Conservation (phyloP, 2,888 invertebrate species). For the Hedya salicella region DNA sequence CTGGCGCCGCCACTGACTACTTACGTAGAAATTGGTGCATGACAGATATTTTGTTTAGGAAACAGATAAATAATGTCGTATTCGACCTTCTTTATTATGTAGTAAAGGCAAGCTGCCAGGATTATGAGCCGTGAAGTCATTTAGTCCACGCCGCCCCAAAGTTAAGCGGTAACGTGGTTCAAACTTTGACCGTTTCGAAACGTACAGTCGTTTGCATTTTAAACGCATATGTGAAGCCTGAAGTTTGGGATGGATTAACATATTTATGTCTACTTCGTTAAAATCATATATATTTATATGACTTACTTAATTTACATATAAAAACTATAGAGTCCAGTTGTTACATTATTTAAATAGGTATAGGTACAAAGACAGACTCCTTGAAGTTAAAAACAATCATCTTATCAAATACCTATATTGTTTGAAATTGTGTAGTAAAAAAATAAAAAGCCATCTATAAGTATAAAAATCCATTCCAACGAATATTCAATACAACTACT, state of each 20-base stretch:
- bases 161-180: conserved; percentile 38
- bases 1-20: too few relatives aligned
- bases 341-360: neutral
- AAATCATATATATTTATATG: neutral
- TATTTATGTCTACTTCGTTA: conserved; percentile 12
- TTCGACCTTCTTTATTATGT: neutral
- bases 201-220: conserved; percentile 35
- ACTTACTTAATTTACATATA: neutral
- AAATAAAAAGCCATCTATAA: too few relatives aligned
- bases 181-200: conserved; percentile 42
- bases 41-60: neutral
- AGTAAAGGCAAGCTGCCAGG: conserved; percentile 27
- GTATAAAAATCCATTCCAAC: too few relatives aligned
- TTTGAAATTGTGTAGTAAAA: too few relatives aligned
- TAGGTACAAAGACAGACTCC: too few relatives aligned
- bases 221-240: conserved; percentile 22
- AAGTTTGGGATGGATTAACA: conserved; percentile 20
- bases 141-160: conserved; percentile 33
- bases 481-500: too few relatives aligned
- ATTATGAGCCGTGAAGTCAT: conserved; percentile 36
- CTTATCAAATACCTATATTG: too few relatives aligned
- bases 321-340: neutral
- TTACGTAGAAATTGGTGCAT: too few relatives aligned
- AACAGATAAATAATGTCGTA: neutral
- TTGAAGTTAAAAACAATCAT: too few relatives aligned